Conservation (phyloP, 2,888 invertebrate genomes). For the Amiota mariae region DNA sequence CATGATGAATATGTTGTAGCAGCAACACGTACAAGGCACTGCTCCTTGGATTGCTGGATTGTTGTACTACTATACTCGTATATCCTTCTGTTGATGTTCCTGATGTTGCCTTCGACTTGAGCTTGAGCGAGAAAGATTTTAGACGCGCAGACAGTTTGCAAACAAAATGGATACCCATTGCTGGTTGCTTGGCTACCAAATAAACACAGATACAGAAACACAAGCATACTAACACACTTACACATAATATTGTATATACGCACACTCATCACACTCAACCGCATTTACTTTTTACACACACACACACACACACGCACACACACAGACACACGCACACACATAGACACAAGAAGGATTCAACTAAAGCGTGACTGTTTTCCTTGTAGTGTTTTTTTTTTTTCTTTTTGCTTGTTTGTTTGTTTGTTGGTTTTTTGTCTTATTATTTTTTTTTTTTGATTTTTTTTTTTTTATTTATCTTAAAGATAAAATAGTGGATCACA, state of each 20-base stretch:
- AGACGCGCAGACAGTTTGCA: constrained; percentile 66
- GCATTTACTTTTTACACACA: neutral
- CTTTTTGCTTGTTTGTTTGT: constrained; percentile 15
- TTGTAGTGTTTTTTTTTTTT: constrained; percentile 1
- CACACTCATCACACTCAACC: neutral
- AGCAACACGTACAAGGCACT: constrained; percentile 17
- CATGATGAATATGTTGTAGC: neutral
- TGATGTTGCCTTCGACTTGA: constrained; percentile 28
- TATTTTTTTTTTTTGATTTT: too few relatives aligned
- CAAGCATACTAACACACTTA: too few relatives aligned
- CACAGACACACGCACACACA: neutral
- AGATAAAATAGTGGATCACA: constrained; percentile 66
- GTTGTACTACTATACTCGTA: neutral
- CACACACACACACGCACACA: constrained; percentile 9
- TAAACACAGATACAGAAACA: constrained; percentile 41
- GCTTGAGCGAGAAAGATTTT: constrained; percentile 39
- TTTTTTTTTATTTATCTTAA: constrained; percentile 39
- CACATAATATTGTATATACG: too few relatives aligned
- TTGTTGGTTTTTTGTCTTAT: neutral
- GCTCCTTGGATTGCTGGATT: neutral
- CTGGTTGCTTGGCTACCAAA: constrained; percentile 33
- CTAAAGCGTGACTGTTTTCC: neutral
- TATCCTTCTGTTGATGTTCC: neutral
- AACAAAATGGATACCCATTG: constrained; percentile 45
- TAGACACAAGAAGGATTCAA: neutral